Conservation (phyloP, 2,113 vertebrate genomes). For the Thamnophis sirtalis region DNA sequence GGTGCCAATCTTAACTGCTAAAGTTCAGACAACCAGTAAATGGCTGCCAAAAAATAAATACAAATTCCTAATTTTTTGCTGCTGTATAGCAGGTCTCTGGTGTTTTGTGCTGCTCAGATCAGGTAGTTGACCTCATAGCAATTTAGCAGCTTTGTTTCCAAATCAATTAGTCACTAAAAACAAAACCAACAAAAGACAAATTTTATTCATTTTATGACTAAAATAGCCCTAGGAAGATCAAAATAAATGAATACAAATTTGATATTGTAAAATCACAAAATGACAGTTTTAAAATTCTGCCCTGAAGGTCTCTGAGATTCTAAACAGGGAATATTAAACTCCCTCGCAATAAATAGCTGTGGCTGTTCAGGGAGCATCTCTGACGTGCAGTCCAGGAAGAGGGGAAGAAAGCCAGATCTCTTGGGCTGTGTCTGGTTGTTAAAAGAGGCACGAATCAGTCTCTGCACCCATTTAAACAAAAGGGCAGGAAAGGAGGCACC, state of each 20-base stretch:
- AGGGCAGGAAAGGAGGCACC: not conserved
- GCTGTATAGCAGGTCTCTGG: not conserved
- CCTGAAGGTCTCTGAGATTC: not conserved
- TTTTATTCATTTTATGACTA: not conserved
- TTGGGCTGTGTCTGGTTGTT: not conserved
- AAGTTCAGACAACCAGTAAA: not conserved
- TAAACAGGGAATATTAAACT: not conserved
- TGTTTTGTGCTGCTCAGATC: not conserved
- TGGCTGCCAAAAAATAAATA: not conserved
- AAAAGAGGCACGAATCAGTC: not conserved
- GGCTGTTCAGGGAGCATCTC: not conserved
- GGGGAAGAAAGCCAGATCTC: not conserved
- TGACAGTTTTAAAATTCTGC: not conserved
- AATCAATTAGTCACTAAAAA: not conserved
- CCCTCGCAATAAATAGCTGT: not conserved
- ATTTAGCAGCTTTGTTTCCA: not conserved
- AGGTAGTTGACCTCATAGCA: not conserved
- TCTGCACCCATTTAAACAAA: not conserved
- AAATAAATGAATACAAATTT: not conserved
- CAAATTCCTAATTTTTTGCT: not conserved
- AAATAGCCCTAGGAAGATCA: not conserved
- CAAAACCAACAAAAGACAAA: not conserved
- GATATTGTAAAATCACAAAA: not conserved
- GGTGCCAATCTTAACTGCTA: not conserved
- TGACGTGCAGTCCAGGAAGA: not conserved